Base-by-base conservation (phyloP, 2,888 invertebrate species). In the Thymelicus sylvestris region DNA sequence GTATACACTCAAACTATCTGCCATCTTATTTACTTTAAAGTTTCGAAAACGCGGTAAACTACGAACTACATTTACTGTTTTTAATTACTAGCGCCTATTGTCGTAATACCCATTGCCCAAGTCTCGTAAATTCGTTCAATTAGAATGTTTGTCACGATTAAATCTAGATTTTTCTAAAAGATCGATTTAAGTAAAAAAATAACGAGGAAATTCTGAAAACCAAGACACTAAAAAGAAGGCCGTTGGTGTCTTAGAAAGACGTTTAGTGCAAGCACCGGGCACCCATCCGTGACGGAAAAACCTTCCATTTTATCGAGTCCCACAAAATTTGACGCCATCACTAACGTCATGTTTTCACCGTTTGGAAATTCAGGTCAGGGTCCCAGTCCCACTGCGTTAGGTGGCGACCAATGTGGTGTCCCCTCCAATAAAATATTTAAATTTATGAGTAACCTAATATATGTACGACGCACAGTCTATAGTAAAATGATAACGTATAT, bases 281-380 rank as follows among this genome's bases (percentile, higher is more conserved):
- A 15, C 38, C 19, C 41, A 62, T 19, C 52, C 50, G 62, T 67
- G 50, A 67, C 52, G 63, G 55, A 57, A 63, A 55, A 63, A 55
- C 47, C 38, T 15, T 55, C 19, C n/a, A 7, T 44, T 59, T 57
- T 63, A 47, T 57, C 7, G 38, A 47, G 47, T 24, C 38, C 62
- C 48, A 64, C 47, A 59, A 38, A 66, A 47, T 63, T 69, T 10
- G 48, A 15, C 62, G 67, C 67, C 66, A 72, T 55, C 52, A 24
- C 55, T 55, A 59, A 59, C 48, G 47, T 59, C 44, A 39, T 69
- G 41, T 67, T 67, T 63, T 67, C 65, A 67, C 71, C 72, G 66
- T 72, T 59, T 72, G 67, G 63, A 50, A 70, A 76, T 73, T 68
- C 71, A 71, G 75, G 75, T 73, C 76, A 75, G 65, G 74, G 76